phyloP scores from a whole-genome alignment of 2,797 vertebrate genomes.

The Ataeniobius toweri region DNA sequence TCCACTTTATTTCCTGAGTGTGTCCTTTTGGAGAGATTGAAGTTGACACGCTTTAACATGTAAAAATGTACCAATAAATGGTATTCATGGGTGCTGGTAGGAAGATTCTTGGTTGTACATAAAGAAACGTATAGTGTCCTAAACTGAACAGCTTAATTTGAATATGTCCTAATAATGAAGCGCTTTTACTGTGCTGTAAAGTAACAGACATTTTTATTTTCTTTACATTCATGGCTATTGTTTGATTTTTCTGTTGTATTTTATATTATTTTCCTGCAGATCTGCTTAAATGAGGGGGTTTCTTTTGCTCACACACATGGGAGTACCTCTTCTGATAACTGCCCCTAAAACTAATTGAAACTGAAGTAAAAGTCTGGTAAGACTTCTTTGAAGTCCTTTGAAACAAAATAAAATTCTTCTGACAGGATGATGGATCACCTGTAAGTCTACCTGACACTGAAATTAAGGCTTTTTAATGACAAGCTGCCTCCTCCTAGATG shows the following conservation, averaged over 20 bases:
- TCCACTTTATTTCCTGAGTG: constrained; percentile 73
- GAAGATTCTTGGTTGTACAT: constrained; percentile 68
- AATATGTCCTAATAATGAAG: constrained; percentile 47
- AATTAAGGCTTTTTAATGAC: constrained; percentile 97
- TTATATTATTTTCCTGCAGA: constrained; percentile 46
- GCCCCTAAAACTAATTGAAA: constrained; percentile 74
- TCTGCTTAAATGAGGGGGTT: constrained; percentile 51
- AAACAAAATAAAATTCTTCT: constrained; percentile 87
- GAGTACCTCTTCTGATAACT: constrained; percentile 70
- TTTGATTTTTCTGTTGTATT: constrained; percentile 32
- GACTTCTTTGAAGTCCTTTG: constrained; percentile 83
- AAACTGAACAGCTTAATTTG: constrained; percentile 40
- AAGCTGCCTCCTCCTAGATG: constrained; percentile 93
- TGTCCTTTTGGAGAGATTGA: constrained; percentile 84
- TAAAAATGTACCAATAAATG: constrained; percentile 85
- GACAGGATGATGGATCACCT: constrained; percentile 97
- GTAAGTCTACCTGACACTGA: constrained; percentile 95
- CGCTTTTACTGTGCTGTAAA: constrained; percentile 24
- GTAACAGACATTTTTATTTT: constrained; percentile 16
- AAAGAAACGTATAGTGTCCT: constrained; percentile 46
- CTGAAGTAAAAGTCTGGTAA: constrained; percentile 69
- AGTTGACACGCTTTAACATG: constrained; percentile 90
- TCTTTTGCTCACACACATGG: constrained; percentile 43
- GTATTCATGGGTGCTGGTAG: constrained; percentile 77
- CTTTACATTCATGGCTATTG: constrained; percentile 36